phyloP scores from a whole-genome alignment of 2,113 vertebrate genomes.

The Dasypus novemcinctus region DNA sequence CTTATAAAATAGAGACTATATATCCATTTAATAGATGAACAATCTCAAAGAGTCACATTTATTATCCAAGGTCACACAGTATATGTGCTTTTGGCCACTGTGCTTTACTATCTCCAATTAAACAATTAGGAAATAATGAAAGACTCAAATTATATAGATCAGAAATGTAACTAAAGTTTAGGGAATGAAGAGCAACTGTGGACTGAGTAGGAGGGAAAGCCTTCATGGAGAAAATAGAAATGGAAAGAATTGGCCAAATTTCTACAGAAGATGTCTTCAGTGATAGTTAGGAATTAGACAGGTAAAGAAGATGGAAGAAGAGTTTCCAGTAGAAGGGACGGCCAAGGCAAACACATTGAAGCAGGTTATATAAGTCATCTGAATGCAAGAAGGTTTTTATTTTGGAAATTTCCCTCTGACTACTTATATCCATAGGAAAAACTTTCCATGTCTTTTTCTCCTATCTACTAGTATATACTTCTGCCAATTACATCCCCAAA shows the following conservation, averaged over 20 bases:
- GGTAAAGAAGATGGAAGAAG: neutral
- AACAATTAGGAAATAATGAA: constrained; percentile 37
- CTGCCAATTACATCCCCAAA: constrained; percentile 21
- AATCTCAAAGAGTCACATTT: neutral
- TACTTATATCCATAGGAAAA: constrained; percentile 22
- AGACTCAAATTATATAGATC: neutral
- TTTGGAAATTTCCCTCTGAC: constrained; percentile 38
- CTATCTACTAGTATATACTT: neutral
- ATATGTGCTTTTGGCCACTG: neutral
- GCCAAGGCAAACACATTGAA: constrained; percentile 39
- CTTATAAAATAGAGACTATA: neutral
- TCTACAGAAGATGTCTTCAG: neutral
- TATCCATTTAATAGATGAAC: constrained; percentile 28
- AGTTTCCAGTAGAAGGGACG: constrained; percentile 3
- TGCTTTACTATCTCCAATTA: constrained; percentile 28
- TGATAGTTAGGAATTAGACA: constrained; percentile 2
- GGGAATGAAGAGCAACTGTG: constrained; percentile 6
- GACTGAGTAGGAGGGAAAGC: neutral
- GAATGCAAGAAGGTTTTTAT: constrained; percentile 14
- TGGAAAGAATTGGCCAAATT: constrained; percentile 34
- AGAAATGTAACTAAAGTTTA: constrained; percentile 34
- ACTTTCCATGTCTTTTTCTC: neutral
- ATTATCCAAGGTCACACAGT: neutral
- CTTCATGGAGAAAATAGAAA: neutral
- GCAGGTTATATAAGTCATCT: constrained; percentile 4